Conservation (phyloP, 2,888 invertebrate genomes). For the Oligia fasciuncula region DNA sequence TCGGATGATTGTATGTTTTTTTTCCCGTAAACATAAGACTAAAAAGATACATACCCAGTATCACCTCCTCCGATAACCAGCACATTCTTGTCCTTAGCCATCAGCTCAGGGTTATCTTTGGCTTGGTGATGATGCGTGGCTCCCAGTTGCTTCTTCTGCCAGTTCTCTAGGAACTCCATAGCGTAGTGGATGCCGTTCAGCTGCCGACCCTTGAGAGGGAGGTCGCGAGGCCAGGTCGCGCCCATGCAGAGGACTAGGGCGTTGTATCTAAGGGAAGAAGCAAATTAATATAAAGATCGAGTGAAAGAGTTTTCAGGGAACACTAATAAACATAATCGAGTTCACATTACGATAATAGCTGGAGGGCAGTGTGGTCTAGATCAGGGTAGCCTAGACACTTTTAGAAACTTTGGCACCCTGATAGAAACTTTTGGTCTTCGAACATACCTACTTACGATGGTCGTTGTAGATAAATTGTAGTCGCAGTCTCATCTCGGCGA, state of each 20-base stretch:
- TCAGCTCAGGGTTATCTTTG: constrained; percentile 89
- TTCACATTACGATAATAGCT: neutral
- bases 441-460: neutral
- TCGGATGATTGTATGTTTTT: too few relatives aligned
- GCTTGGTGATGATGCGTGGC: constrained; percentile 69
- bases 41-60: constrained; percentile 91
- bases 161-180: constrained; percentile 98
- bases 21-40: neutral
- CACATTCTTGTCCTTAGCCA: constrained; percentile 98
- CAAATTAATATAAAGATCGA: neutral
- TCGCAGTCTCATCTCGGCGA: too few relatives aligned
- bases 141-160: constrained; percentile 98
- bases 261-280: constrained; percentile 90
- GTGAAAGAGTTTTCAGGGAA: neutral
- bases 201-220: constrained; percentile 95
- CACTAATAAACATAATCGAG: neutral
- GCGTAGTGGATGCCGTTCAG: constrained; percentile 98
- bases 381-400: neutral
- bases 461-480: neutral
- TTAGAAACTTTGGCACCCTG: neutral
- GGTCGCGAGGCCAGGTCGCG: constrained; percentile 98
- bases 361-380: neutral
- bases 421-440: neutral
- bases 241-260: constrained; percentile 97
- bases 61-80: constrained; percentile 97